These are phyloP conservation scores for Drosophila kambysellisi DNA, from an alignment of 2,888 invertebrate genomes.

Conservation along the genomic window DNA sequence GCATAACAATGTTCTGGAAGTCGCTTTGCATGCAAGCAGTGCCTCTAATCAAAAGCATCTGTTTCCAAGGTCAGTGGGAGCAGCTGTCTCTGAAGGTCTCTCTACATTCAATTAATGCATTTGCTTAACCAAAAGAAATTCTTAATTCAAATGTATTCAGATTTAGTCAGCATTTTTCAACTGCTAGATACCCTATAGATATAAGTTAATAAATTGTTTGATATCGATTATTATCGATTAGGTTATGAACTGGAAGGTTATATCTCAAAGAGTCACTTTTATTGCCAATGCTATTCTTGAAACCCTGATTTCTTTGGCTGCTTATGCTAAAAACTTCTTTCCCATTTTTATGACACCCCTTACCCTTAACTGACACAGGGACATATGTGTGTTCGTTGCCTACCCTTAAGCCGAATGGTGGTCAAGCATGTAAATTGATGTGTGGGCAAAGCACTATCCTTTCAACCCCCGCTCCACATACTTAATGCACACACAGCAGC, in stretches of 20 bases:
- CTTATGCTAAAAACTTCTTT: not conserved
- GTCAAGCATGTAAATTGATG: conserved; percentile 38
- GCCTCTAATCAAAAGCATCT: conserved; percentile 30
- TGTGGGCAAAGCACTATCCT: not conserved
- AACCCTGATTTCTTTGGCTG: not conserved
- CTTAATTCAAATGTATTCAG: not conserved
- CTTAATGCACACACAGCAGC: not conserved
- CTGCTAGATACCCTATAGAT: not conserved
- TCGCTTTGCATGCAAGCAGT: conserved; percentile 58
- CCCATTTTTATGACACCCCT: not conserved
- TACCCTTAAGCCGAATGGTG: not conserved
- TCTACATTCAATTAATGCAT: conserved; percentile 7
- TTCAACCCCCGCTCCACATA: conserved; percentile 7
- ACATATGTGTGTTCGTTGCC: not conserved
- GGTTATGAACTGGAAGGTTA: not conserved
- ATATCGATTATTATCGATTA: too few species aligned
- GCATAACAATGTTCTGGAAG: conserved; percentile 59
- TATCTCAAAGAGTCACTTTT: not conserved
- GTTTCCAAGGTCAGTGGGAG: conserved; percentile 34
- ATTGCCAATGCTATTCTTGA: too few species aligned
- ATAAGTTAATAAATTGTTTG: too few species aligned
- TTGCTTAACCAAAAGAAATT: conserved; percentile 13
- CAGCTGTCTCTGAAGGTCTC: conserved; percentile 4
- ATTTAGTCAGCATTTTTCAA: not conserved
- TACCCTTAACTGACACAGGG: not conserved